Percentiles rank a stretch among this genome's conserved stretches.
Conservation (phyloP, 2,888 invertebrate genomes). For the Drosophila quasianomalipes region DNA sequence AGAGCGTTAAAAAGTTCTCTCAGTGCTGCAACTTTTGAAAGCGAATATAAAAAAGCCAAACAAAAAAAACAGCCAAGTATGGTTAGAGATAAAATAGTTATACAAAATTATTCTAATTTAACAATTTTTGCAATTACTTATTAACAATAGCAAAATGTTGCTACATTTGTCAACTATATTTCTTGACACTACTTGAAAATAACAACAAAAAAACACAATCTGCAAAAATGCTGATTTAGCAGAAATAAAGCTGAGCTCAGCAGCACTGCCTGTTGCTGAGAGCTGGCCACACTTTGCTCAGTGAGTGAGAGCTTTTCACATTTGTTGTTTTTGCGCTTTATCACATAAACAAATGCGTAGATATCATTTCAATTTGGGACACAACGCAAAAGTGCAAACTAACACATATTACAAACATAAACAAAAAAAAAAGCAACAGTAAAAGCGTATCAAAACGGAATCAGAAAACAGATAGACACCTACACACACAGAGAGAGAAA, state of each 20-base stretch:
- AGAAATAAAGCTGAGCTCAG: conserved; percentile 4
- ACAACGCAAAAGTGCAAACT: conserved; percentile 55
- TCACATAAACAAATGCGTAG: conserved; percentile 74
- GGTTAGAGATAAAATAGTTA: not conserved
- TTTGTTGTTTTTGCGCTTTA: conserved; percentile 18
- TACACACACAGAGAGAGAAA: conserved; percentile 26
- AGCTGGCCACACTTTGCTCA: conserved; percentile 30
- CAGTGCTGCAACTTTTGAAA: conserved; percentile 10
- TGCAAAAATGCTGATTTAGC: conserved; percentile 1
- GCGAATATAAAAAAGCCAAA: not conserved
- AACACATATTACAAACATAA: conserved; percentile 62
- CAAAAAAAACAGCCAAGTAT: not conserved
- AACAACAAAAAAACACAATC: not conserved
- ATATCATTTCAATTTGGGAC: conserved; percentile 29
- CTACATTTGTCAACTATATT: not conserved
- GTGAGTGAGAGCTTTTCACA: conserved; percentile 12
- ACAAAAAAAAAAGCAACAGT: conserved; percentile 55
- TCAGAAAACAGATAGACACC: conserved; percentile 43
- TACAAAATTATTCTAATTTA: not conserved
- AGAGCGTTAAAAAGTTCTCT: conserved; percentile 11
- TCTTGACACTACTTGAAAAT: not conserved
- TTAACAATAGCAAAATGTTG: not conserved
- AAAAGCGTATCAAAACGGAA: conserved; percentile 41
- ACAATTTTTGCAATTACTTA: not conserved
- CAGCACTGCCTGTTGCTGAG: conserved; percentile 21